A percentile compares a stretch with the other conserved stretches of the same genome.
Evolutionary conservation across 2,888 invertebrate species (phyloP).

Genomic region (Sthenelais limicola): DNA sequence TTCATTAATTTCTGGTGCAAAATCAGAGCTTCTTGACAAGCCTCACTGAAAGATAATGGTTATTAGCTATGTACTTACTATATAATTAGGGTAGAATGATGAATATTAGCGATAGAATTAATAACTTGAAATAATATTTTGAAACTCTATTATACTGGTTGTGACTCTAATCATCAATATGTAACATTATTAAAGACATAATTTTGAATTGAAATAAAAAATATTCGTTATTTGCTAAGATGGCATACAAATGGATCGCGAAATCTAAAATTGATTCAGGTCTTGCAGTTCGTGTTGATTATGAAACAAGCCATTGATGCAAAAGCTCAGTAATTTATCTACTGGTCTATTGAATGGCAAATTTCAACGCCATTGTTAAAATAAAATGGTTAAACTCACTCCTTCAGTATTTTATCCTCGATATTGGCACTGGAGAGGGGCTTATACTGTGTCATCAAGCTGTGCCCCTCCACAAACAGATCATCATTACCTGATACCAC

Average conservation of each 20-base stretch:
- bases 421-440: slow-evolving; percentile 64
- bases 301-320: too few species aligned
- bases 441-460: slow-evolving; percentile 66
- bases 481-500: slow-evolving; percentile 53
- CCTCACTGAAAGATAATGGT: slow-evolving; percentile 54
- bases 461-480: slow-evolving; percentile 62
- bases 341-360: too few species aligned
- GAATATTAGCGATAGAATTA: too few species aligned
- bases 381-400: slow-evolving; percentile 60
- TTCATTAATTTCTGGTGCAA: slow-evolving; percentile 56
- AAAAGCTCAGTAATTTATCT: too few species aligned
- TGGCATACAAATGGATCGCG: too few species aligned
- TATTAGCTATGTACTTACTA: slow-evolving; percentile 2
- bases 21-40: slow-evolving; percentile 59
- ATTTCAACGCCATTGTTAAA: too few species aligned
- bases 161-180: too few species aligned
- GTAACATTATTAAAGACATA: neutral
- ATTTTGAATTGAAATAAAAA: neutral
- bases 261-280: too few species aligned
- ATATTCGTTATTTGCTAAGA: too few species aligned
- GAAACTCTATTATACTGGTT: too few species aligned
- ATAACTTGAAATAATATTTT: too few species aligned
- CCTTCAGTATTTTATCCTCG: slow-evolving; percentile 65
- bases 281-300: too few species aligned
- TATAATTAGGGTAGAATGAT: neutral